Evolutionary conservation across 2,113 vertebrate genomes (phyloP).

Genomic region (Zosterops japonicus): DNA sequence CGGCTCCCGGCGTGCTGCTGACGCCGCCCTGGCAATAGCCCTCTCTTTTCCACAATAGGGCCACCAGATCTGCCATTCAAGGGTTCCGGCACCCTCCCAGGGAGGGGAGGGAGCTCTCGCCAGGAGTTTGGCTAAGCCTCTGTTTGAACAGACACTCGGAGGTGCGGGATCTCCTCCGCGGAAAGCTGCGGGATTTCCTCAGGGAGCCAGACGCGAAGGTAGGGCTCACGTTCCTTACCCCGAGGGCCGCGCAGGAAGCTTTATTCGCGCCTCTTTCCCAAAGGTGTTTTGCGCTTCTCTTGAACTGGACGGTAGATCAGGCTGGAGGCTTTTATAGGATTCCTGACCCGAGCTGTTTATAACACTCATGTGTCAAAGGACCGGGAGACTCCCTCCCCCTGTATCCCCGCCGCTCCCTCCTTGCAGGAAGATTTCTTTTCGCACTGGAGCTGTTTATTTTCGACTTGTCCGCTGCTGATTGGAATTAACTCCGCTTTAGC

Average conservation of each 20-base stretch:
- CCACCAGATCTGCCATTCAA: slow-evolving; percentile 62
- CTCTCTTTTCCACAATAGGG: slow-evolving; percentile 57
- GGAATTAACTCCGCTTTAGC: slow-evolving; percentile 12
- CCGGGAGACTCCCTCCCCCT: not conserved
- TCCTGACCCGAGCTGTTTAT: slow-evolving; percentile 4
- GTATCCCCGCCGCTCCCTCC: not conserved
- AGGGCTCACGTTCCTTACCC: slow-evolving; percentile 22
- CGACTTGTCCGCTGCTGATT: not conserved
- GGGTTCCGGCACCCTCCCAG: slow-evolving; percentile 55
- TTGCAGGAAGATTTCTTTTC: slow-evolving; percentile 9
- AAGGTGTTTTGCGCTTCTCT: not conserved
- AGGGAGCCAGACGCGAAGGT: slow-evolving; percentile 35
- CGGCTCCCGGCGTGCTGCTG: slow-evolving; percentile 9
- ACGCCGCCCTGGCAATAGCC: slow-evolving; percentile 39
- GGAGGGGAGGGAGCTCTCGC: slow-evolving; percentile 42
- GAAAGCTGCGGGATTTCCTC: slow-evolving; percentile 25
- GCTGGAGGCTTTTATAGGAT: not conserved
- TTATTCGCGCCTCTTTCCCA: not conserved
- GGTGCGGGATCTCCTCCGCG: slow-evolving; percentile 27
- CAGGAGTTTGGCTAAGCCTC: slow-evolving; percentile 21
- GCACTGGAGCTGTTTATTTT: slow-evolving; percentile 16
- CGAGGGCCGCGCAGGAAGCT: not conserved
- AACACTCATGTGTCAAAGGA: slow-evolving; percentile 26
- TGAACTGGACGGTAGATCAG: not conserved
- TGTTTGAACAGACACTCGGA: not conserved